Base-by-base conservation (phyloP, 2,113 vertebrate species). In the Toxostoma redivivum region DNA sequence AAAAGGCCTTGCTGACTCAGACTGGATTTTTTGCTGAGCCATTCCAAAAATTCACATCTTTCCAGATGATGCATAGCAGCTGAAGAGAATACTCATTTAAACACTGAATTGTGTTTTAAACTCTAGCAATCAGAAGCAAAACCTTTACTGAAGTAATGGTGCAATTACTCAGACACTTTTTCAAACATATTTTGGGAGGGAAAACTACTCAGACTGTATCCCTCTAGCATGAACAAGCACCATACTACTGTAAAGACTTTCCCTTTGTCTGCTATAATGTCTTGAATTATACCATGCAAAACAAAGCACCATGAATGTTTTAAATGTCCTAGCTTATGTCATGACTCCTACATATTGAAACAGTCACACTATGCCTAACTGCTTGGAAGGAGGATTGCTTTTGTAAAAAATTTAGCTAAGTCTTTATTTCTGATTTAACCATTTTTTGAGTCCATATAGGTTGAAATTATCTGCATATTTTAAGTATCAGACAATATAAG, bases 261-360 rank as follows among this genome's bases (percentile, higher is more conserved):
- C 53, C 61, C 33, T 33, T 53, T 48, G 31, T 42, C 31, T 86
- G 28, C 45, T 87, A 3, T 33, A 74, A 35, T 79, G 57, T 25
- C 54, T 65, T 89, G 38, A 71, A 88, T 87, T 45, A 69, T 54
- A 47, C 57, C 30, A 70, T 27, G 61, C 37, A 81, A 92, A 96
- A 84, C 35, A 78, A 90, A 95, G 81, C n/a, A 81, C 33, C 9
- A 25, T 72, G 79, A 88, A 79, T 18, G 9, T 84, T 96, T 95
- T 65, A 96, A 95, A 91, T 90, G 94, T 96, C 81, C 88, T 96
- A 88, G 35, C 57, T 77, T 62, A 14, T 91, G 84, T 81, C 86
- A 88, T 57, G 54, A 86, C 69, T 94, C 71, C 74, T 54, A 71
- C 74, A 25, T 64, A 71, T 50, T 88, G 45, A 86, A 96, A 94